These are phyloP conservation scores for Chionomys nivalis DNA, from an alignment of 2,113 vertebrate genomes.

Conservation along the genomic window DNA sequence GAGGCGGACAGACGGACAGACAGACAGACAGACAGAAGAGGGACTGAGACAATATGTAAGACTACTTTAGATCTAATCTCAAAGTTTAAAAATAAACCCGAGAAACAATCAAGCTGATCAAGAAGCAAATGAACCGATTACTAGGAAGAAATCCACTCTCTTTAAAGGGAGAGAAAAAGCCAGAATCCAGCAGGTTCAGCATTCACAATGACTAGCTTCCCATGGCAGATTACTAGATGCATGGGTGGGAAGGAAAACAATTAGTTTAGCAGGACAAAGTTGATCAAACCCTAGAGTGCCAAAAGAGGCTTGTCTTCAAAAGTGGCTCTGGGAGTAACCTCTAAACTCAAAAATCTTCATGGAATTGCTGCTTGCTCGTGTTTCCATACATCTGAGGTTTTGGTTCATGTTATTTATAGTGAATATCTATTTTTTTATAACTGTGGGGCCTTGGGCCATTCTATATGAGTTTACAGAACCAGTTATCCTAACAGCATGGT, in stretches of 20 bases:
- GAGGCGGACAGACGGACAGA: not conserved
- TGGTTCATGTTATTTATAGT: not conserved
- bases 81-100: not conserved
- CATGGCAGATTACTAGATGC: not conserved
- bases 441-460: not conserved
- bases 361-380: not conserved
- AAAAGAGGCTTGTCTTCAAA: not conserved
- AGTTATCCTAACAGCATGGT: not conserved
- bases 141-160: not conserved
- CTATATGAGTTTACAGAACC: not conserved
- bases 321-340: not conserved
- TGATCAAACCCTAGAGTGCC: not conserved
- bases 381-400: not conserved
- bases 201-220: not conserved
- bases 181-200: not conserved
- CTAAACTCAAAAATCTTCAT: not conserved
- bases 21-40: not conserved
- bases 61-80: not conserved
- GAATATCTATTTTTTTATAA: not conserved
- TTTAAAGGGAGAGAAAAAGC: slow-evolving; percentile 16
- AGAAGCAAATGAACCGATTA: not conserved
- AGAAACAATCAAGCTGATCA: not conserved
- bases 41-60: not conserved
- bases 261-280: not conserved
- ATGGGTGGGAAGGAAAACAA: not conserved